phyloP scores from a whole-genome alignment of 23 tunicate genomes.

The Halocynthia roretzi region DNA sequence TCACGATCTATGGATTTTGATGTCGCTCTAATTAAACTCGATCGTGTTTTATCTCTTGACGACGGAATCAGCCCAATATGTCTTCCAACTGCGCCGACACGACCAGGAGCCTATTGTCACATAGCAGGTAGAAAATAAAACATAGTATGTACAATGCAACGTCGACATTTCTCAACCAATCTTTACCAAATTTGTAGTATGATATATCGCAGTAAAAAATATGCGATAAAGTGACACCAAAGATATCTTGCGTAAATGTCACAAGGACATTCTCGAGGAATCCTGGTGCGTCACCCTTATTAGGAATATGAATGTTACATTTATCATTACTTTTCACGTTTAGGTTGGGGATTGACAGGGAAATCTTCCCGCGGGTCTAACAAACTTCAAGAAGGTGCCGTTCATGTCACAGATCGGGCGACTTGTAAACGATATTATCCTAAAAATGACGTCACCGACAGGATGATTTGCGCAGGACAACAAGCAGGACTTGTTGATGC shows the following conservation, averaged over 20 bases:
- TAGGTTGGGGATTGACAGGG: conserved; percentile 82
- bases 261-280: too few relatives aligned
- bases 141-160: background rate
- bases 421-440: conserved; percentile 64
- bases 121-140: conserved; percentile 43
- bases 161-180: too few relatives aligned
- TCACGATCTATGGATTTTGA: conserved; percentile 71
- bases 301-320: too few relatives aligned
- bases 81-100: conserved; percentile 23
- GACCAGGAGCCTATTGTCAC: conserved; percentile 59
- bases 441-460: conserved; percentile 43
- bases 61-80: conserved; percentile 26
- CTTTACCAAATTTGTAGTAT: too few relatives aligned
- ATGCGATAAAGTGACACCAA: too few relatives aligned
- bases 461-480: conserved; percentile 82
- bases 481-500: conserved; percentile 53
- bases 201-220: too few relatives aligned
- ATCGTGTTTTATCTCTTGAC: background rate
- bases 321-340: too few relatives aligned
- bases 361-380: conserved; percentile 30
- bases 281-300: too few relatives aligned
- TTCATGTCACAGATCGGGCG: conserved; percentile 45
- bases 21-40: conserved; percentile 53
- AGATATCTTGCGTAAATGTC: too few relatives aligned
- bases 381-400: conserved; percentile 72